Evolutionary conservation across 2,888 invertebrate species (phyloP).

Genomic region (Tetramorium bicarinatum): DNA sequence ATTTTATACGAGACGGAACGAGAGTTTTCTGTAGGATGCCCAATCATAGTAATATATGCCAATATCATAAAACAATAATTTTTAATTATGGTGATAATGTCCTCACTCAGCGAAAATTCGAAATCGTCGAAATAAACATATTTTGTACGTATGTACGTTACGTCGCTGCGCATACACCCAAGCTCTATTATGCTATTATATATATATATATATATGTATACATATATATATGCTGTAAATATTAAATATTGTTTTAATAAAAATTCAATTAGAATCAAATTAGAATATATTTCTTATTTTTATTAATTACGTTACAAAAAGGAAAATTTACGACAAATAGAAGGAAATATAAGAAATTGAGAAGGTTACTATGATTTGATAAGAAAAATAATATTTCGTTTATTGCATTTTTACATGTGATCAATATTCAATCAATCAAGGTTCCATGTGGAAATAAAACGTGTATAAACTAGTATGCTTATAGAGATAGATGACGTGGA

Average conservation of each 20-base stretch:
- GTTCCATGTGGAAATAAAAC: conserved; percentile 22
- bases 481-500: conserved; percentile 41
- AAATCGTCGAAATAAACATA: conserved; percentile 61
- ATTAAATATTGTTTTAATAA: conserved; percentile 85
- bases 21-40: conserved; percentile 28
- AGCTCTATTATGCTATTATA: conserved; percentile 57
- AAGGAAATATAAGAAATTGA: not conserved
- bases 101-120: conserved; percentile 31
- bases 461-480: not conserved
- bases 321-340: not conserved
- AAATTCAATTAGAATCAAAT: conserved; percentile 73
- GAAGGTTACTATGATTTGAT: not conserved
- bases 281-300: not conserved
- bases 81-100: conserved; percentile 45
- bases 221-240: conserved; percentile 81
- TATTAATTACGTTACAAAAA: not conserved
- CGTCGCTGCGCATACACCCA: conserved; percentile 57
- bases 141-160: conserved; percentile 63
- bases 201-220: conserved; percentile 38
- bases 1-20: not conserved
- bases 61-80: conserved; percentile 56
- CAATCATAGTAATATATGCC: conserved; percentile 74
- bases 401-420: not conserved
- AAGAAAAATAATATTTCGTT: not conserved
- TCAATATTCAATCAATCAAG: conserved; percentile 20